These are phyloP conservation scores for Tridacna gigas DNA, from an alignment of 2,888 invertebrate genomes.

Conservation along the genomic window DNA sequence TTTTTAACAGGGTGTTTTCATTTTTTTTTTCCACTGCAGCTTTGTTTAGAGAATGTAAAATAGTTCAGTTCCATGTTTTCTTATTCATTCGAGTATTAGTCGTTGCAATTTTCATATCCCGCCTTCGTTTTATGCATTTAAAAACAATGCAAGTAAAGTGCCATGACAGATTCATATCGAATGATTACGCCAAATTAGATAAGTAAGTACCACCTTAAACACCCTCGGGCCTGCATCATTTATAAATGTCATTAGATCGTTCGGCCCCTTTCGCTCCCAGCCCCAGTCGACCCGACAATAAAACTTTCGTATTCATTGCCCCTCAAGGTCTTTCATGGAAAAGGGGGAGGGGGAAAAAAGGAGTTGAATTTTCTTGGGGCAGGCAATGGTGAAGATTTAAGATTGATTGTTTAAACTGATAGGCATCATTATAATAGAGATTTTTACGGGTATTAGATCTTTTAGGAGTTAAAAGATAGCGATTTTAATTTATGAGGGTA, in stretches of 20 bases:
- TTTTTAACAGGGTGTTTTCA: too few relatives aligned
- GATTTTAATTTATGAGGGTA: conserved; percentile 9
- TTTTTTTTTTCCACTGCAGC: too few relatives aligned
- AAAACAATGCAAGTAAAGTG: conserved; percentile 17
- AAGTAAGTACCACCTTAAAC: conserved; percentile 41
- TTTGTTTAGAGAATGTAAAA: too few relatives aligned
- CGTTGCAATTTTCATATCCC: too few relatives aligned
- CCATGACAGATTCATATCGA: conserved; percentile 64
- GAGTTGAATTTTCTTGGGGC: not conserved
- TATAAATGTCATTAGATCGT: conserved; percentile 60
- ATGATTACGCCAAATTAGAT: conserved; percentile 58
- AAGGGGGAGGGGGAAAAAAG: conserved; percentile 14
- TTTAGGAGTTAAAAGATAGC: not conserved
- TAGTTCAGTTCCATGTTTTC: too few relatives aligned
- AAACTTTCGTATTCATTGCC: conserved; percentile 35
- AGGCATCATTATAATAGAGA: conserved; percentile 47
- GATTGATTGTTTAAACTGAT: conserved; percentile 29
- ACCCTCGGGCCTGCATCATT: conserved; percentile 55
- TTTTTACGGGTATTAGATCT: conserved; percentile 51
- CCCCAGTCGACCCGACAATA: conserved; percentile 42
- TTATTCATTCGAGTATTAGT: too few relatives aligned
- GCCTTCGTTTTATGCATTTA: not conserved
- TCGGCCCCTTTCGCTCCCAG: conserved; percentile 45
- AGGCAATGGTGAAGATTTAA: conserved; percentile 2
- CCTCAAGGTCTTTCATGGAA: conserved; percentile 27